Conservation (phyloP, 2,888 invertebrate genomes). For the Linnaemya tessellans region DNA sequence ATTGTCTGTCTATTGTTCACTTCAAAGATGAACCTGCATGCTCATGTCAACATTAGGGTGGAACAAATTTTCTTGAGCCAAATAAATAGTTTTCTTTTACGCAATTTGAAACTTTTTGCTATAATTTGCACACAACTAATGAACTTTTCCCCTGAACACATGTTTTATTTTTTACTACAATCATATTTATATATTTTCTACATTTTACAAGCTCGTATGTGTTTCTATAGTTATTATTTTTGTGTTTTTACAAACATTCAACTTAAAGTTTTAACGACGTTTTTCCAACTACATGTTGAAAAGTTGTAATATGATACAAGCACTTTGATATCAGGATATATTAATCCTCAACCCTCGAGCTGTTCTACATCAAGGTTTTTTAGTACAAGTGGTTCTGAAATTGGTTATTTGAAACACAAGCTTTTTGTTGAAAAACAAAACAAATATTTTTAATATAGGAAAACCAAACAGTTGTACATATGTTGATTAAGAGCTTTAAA, state of each 20-base stretch:
- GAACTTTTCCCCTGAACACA: not conserved
- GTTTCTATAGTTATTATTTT: not conserved
- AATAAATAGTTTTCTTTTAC: no score
- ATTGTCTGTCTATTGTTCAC: not conserved
- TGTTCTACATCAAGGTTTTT: not conserved
- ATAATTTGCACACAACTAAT: not conserved
- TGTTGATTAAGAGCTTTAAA: no score
- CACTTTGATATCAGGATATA: not conserved
- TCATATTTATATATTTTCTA: not conserved
- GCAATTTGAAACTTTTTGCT: not conserved
- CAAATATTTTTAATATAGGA: no score
- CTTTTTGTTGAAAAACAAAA: no score
- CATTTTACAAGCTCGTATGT: not conserved
- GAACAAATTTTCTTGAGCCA: not conserved
- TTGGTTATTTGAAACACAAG: not conserved
- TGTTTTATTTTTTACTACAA: not conserved
- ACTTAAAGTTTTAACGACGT: not conserved
- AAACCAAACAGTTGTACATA: no score
- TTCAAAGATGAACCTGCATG: not conserved
- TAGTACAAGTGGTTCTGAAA: not conserved
- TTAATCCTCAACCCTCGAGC: not conserved
- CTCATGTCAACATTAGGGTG: not conserved
- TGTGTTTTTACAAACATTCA: not conserved
- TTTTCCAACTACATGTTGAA: not conserved
- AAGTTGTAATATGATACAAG: conserved; percentile 4